Evolutionary conservation across 2,888 invertebrate species (phyloP).

Genomic region (Limulus polyphemus): DNA sequence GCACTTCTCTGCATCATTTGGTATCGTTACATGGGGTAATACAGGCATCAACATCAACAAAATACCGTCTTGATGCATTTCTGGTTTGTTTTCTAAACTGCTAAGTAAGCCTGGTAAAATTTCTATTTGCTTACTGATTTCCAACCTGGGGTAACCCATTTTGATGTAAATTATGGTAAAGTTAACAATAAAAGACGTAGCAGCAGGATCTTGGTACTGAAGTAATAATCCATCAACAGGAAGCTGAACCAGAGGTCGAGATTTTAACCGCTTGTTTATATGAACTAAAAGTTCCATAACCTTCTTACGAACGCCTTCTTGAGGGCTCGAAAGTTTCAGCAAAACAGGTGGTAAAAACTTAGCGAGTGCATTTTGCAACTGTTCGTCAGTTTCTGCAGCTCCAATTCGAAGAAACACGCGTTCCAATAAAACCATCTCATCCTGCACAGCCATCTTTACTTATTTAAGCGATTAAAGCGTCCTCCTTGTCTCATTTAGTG

Average conservation of each 20-base stretch:
- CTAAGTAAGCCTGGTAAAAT: conserved; percentile 60
- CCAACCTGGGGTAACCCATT: conserved; percentile 73
- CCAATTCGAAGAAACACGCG: conserved; percentile 77
- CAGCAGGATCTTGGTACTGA: conserved; percentile 63
- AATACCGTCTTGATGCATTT: conserved; percentile 72
- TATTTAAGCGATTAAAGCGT: too few species aligned
- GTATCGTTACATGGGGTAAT: conserved; percentile 55
- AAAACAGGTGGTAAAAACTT: conserved; percentile 78
- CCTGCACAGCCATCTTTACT: too few species aligned
- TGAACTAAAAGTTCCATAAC: conserved; percentile 86
- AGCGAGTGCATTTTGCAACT: conserved; percentile 63
- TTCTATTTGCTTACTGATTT: conserved; percentile 57
- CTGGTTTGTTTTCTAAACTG: conserved; percentile 65
- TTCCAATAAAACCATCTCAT: conserved; percentile 63
- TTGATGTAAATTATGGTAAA: conserved; percentile 87
- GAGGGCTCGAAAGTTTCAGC: conserved; percentile 72
- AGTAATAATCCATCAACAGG: conserved; percentile 70
- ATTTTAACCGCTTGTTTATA: conserved; percentile 77
- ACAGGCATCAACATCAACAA: conserved; percentile 66
- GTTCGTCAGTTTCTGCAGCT: conserved; percentile 76
- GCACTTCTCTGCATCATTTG: conserved; percentile 50
- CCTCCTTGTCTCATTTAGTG: too few species aligned
- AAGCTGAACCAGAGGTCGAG: conserved; percentile 65
- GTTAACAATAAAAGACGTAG: conserved; percentile 71
- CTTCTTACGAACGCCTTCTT: conserved; percentile 64